Base-by-base conservation (phyloP, 1,140 invertebrate species). In the Camponotus floridanus region DNA sequence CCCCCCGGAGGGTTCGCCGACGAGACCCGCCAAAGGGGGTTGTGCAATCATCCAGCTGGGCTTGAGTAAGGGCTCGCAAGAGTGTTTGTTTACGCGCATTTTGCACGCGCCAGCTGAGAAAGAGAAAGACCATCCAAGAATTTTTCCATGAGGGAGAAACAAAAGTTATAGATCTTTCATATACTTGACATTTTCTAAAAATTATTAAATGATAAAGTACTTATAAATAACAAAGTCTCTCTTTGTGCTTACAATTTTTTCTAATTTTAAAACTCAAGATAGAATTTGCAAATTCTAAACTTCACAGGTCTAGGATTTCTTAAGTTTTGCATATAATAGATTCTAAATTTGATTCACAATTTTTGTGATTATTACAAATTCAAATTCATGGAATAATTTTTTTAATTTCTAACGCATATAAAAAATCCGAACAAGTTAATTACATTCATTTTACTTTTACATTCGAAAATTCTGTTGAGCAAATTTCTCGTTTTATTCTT, bases 1-100 rank as follows among this genome's bases (percentile, higher is more conserved):
- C 76, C 59, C 78, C 62, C 42, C 26, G 0, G 33, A 65, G 65
- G 36, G 57, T 42, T 48, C 61, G 36, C 18, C 26, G 31, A 74
- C 42, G 79, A 55, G 31, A 70, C n/a, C 51, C 5, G 48, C 18
- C 48, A 55, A 4, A 51, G 36, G 36, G 18, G 18, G 15, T 64
- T 80, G 59, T 21, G 59, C 33, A 85, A 78, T 78, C 45, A 65
- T 33, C 59, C 33, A 67, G 13, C n/a, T 48, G 36, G 13, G 74
- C n/a, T 48, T 76, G 59, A 76, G 62, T 61, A 74, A 15, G 67
- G 55, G 13, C 5, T 62, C 11, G 31, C 68, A 26, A 83, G 39
- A 26, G 3, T 26, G 21, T 67, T 26, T 59, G 51, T 81, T 73
- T 62, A 42, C 55, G n/a, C 68, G 18, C 67, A 48, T 83, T 73